Percentiles rank a stretch among this genome's conserved stretches.
phyloP scores from a whole-genome alignment of 2,113 vertebrate genomes.

The Dicentrarchus labrax region DNA sequence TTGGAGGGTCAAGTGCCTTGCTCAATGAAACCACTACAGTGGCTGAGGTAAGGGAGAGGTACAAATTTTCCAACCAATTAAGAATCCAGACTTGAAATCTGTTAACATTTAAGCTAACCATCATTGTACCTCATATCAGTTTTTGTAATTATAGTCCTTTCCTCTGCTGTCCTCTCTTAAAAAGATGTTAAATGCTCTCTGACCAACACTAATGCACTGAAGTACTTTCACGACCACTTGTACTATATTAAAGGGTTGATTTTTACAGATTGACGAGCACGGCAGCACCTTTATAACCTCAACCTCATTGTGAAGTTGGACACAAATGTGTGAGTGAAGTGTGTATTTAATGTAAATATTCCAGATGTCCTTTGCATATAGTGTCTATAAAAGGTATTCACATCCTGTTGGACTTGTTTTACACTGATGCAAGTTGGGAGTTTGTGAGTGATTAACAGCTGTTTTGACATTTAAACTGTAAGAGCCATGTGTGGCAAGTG shows the following conservation, averaged over 20 bases:
- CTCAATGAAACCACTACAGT: constrained; percentile 32
- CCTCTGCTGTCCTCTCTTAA: not conserved
- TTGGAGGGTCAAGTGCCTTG: constrained; percentile 67
- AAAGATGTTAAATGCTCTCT: not conserved
- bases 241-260: not conserved
- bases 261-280: constrained; percentile 25
- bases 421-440: too few species aligned
- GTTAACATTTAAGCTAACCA: constrained; percentile 16
- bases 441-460: not conserved
- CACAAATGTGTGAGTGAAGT: constrained; percentile 17
- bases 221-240: constrained; percentile 20
- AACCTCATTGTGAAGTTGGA: constrained; percentile 23
- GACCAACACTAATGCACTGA: constrained; percentile 51
- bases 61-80: not conserved
- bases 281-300: constrained; percentile 42
- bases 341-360: constrained; percentile 38
- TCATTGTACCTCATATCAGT: not conserved
- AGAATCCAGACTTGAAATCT: constrained; percentile 42
- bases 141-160: not conserved
- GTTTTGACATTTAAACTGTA: not conserved
- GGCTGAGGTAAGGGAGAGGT: not conserved
- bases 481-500: not conserved
- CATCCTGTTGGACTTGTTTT: not conserved
- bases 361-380: not conserved
- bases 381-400: constrained; percentile 10